Base-by-base conservation (phyloP, 1,140 invertebrate species). In the Arion vulgaris region DNA sequence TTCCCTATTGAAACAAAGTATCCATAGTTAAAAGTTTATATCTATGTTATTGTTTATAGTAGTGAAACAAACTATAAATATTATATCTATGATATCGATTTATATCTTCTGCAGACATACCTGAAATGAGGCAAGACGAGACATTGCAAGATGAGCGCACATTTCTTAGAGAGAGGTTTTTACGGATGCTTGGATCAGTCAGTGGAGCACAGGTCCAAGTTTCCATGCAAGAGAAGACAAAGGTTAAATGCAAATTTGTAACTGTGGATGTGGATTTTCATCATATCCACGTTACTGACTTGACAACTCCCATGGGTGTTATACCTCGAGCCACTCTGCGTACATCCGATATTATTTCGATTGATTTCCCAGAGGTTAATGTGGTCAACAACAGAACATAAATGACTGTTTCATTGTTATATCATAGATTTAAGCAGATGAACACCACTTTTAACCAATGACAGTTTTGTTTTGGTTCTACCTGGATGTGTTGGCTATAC, bases 291-390 rank as follows among this genome's bases (percentile, higher is more conserved):
- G 87, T 92, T 0, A 81, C 81, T 0, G 82, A 92, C 62, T 84
- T 92, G 17, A 39, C 83, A 26, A 92, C 92, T 9, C 91, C 91
- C 1, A 92, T 92, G 77, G 92, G 92, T 62, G 85, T 87, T 17
- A 77, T 91, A 28, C 88, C 90, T 15, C 80, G 90, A 81, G 91
- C 91, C n/a, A 81, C 91, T 19, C 74, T 92, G 13, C 81, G 91
- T 39, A 86, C 89, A 19, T 88, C 85, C n/a, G 92, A 92, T 84
- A 88, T 91, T 13, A 77, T 90, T 38, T 87, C 87, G 15, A 84
- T 92, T 11, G 82, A 86, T 51, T 71, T 90, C 0, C 82, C 80
- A 13, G 13, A 78, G 32, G 53, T 78, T 39, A 36, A 75, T 34
- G 26, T 51, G 13, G 1, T 28, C 17, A 34, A 75, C 28, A 32